Conservation (phyloP, 1,140 invertebrate genomes). For the Aphelenchoides fujianensis region DNA sequence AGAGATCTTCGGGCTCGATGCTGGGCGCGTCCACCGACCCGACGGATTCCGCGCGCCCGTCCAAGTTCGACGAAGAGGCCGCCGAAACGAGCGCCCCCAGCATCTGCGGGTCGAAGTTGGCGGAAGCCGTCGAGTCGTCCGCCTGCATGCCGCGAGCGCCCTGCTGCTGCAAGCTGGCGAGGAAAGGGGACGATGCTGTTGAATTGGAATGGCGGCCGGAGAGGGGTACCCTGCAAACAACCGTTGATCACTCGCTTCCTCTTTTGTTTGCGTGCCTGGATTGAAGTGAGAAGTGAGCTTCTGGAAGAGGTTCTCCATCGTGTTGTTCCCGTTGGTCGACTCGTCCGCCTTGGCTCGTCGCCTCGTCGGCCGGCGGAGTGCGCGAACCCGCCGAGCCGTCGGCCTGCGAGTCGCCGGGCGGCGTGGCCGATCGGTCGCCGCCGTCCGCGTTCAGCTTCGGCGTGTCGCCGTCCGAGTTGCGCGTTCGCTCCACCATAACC, state of each 20-base stretch:
- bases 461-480: neutral
- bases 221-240: conserved; percentile 1
- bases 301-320: conserved; percentile 56
- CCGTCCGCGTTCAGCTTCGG: neutral
- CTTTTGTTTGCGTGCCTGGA: neutral
- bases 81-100: neutral
- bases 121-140: neutral
- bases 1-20: conserved; percentile 8
- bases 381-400: conserved; percentile 12
- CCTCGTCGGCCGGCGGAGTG: neutral
- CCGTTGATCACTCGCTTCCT: neutral
- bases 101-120: neutral
- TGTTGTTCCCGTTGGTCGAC: conserved; percentile 7
- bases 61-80: conserved; percentile 1
- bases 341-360: neutral
- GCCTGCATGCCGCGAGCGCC: neutral
- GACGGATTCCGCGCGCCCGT: neutral
- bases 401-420: neutral
- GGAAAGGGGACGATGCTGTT: conserved; percentile 1
- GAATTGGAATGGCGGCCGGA: conserved; percentile 8
- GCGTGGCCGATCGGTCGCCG: neutral
- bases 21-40: neutral
- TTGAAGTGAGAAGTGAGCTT: neutral
- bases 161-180: neutral
- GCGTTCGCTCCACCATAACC: neutral